phyloP scores from a whole-genome alignment of 2,888 invertebrate species.

The Thelaira solivaga region DNA sequence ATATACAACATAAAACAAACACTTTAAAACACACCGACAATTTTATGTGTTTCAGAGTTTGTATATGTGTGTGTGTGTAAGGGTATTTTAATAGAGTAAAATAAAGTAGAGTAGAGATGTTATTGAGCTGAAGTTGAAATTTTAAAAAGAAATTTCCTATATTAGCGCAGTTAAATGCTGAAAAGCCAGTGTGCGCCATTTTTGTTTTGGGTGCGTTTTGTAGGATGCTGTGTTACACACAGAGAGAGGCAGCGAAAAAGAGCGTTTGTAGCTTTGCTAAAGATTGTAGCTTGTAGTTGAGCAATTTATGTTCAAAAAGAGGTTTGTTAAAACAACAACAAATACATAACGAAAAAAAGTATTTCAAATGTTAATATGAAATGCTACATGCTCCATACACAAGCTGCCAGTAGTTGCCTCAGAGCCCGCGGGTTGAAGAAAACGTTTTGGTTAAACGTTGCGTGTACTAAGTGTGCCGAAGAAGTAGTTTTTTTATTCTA shows the following conservation, averaged over 20 bases:
- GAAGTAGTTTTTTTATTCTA: slow-evolving; percentile 55
- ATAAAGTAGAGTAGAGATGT: slow-evolving; percentile 30
- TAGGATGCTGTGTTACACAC: not conserved
- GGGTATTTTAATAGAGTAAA: no score
- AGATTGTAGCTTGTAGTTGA: slow-evolving; percentile 70
- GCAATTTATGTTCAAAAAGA: slow-evolving; percentile 25
- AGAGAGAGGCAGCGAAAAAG: not conserved
- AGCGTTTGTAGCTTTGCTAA: slow-evolving; percentile 50
- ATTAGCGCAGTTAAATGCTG: slow-evolving; percentile 9
- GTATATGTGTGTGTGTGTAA: no score
- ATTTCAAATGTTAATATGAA: slow-evolving; percentile 55
- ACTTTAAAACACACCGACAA: no score
- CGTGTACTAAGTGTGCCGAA: slow-evolving; percentile 67
- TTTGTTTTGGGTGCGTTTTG: slow-evolving; percentile 59
- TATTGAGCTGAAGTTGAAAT: slow-evolving; percentile 28
- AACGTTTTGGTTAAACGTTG: slow-evolving; percentile 77
- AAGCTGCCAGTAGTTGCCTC: slow-evolving; percentile 76
- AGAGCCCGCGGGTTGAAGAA: slow-evolving; percentile 78
- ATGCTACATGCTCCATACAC: slow-evolving; percentile 66
- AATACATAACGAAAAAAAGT: no score
- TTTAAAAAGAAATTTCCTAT: no score
- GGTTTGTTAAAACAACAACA: no score
- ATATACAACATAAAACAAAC: not conserved
- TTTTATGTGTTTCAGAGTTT: no score
- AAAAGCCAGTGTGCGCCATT: slow-evolving; percentile 37